Percentiles rank a stretch among this genome's conserved stretches.
phyloP scores from a whole-genome alignment of 2,113 vertebrate species.

The Cichladusa arquata region DNA sequence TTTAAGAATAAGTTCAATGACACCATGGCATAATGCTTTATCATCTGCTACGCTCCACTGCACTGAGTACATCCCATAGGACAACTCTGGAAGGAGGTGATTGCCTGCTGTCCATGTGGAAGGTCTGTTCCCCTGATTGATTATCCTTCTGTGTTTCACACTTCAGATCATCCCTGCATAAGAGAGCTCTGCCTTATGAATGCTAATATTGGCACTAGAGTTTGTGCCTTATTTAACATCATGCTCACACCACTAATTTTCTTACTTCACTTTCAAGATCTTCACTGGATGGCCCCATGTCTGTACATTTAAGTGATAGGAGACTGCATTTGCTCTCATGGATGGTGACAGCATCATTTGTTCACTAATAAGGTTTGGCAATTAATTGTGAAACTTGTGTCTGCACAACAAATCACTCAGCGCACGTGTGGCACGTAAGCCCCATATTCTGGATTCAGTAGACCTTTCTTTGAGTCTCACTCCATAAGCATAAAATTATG shows the following conservation, averaged over 20 bases:
- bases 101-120: background rate
- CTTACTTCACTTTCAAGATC: background rate
- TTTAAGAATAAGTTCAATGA: slow-evolving; percentile 8
- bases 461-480: background rate
- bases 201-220: background rate
- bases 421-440: background rate
- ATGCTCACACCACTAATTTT: background rate
- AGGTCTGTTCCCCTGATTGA: slow-evolving; percentile 13
- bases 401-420: background rate
- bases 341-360: background rate
- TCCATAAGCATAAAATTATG: background rate
- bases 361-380: background rate
- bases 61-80: background rate
- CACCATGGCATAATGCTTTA: background rate
- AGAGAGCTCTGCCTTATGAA: background rate
- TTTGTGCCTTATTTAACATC: background rate
- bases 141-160: background rate
- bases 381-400: background rate
- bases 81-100: background rate
- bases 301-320: background rate
- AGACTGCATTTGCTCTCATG: background rate
- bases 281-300: background rate
- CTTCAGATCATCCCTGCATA: background rate
- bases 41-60: slow-evolving; percentile 5
- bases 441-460: background rate